phyloP scores from a whole-genome alignment of 2,888 invertebrate genomes.

The Calliphora vomitoria region DNA sequence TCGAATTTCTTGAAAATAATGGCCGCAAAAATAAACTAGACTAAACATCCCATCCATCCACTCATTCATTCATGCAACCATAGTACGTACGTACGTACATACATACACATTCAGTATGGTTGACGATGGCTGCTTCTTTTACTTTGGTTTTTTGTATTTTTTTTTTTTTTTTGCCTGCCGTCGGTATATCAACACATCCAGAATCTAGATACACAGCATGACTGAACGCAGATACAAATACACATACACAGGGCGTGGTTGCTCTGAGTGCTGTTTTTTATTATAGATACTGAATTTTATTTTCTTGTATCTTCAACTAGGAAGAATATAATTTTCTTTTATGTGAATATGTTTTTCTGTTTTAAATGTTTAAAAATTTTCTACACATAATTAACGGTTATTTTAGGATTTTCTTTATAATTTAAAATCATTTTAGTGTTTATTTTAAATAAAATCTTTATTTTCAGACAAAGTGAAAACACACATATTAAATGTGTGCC shows the following conservation, averaged over 20 bases:
- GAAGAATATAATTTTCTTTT: conserved; percentile 38
- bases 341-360: conserved; percentile 44
- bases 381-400: conserved; percentile 11
- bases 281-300: conserved; percentile 50
- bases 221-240: conserved; percentile 2
- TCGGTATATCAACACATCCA: conserved; percentile 50
- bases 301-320: neutral
- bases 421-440: conserved; percentile 1
- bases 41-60: conserved; percentile 19
- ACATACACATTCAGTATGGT: conserved; percentile 40
- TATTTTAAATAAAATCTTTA: conserved; percentile 1
- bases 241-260: conserved; percentile 67
- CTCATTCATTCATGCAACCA: neutral
- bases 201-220: conserved; percentile 34
- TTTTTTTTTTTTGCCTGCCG: conserved; percentile 45
- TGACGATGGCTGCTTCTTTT: conserved; percentile 32
- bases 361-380: conserved; percentile 17
- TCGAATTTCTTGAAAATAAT: conserved; percentile 26
- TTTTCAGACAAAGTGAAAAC: neutral
- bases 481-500: neutral
- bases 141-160: conserved; percentile 3
- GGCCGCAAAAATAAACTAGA: conserved; percentile 42
- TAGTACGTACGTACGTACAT: neutral
- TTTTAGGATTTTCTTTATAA: conserved; percentile 27
- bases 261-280: conserved; percentile 5